A percentile compares a stretch with the other conserved stretches of the same genome.
Conservation (phyloP, 2,113 vertebrate genomes). For the Paramisgurnus dabryanus region DNA sequence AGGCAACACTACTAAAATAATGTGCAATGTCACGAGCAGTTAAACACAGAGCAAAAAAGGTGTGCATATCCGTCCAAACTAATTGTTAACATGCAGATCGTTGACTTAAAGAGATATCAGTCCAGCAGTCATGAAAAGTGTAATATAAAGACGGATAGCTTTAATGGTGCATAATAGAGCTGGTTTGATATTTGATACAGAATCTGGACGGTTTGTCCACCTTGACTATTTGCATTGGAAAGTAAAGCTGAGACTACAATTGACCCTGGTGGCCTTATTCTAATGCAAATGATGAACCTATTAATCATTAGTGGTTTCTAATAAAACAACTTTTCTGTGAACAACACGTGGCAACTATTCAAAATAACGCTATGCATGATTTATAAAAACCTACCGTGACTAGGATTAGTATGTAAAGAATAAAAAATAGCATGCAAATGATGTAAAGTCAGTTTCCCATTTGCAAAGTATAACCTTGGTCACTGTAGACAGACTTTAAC, state of each 20-base stretch:
- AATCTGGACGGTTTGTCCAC: slow-evolving; percentile 23
- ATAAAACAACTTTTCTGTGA: background rate
- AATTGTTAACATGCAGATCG: slow-evolving; percentile 29
- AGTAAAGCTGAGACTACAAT: background rate
- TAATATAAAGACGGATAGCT: slow-evolving; percentile 18
- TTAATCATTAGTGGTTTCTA: slow-evolving; percentile 42
- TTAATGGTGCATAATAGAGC: slow-evolving; percentile 23
- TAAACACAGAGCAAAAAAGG: background rate
- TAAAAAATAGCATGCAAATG: background rate
- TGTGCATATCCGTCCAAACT: slow-evolving; percentile 46
- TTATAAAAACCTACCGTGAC: background rate
- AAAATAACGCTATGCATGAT: background rate
- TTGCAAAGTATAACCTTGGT: background rate
- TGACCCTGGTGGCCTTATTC: slow-evolving; percentile 12
- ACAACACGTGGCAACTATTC: background rate
- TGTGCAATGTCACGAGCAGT: slow-evolving; percentile 21
- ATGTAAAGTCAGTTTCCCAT: background rate
- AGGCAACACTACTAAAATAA: slow-evolving; percentile 34
- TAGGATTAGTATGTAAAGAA: background rate
- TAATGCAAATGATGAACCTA: slow-evolving; percentile 9
- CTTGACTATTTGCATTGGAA: slow-evolving; percentile 38
- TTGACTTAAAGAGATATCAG: slow-evolving; percentile 44
- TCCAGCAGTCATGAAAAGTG: slow-evolving; percentile 35
- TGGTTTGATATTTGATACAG: slow-evolving; percentile 34
- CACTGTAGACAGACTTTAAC: background rate